Percentiles rank a stretch among this genome's conserved stretches.
Conservation (phyloP, 2,113 vertebrate genomes). For the Labeo rohita region DNA sequence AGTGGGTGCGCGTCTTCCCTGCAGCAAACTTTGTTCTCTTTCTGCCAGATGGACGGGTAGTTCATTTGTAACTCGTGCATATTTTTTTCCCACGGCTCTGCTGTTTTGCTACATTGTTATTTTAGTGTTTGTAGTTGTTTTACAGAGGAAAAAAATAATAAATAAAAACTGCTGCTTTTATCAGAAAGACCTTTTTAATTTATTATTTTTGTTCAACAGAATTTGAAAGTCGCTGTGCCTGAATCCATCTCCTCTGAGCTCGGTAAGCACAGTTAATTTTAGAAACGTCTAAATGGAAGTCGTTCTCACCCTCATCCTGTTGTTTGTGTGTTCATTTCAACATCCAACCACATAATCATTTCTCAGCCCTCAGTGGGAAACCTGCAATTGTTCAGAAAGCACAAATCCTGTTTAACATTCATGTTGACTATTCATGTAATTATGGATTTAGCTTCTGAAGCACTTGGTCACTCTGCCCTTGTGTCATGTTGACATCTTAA, state of each 20-base stretch:
- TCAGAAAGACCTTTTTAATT: constrained; percentile 16
- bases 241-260: constrained; percentile 87
- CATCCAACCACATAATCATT: constrained; percentile 31
- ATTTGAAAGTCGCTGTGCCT: constrained; percentile 91
- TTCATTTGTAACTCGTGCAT: not conserved
- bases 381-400: not conserved
- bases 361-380: constrained; percentile 23
- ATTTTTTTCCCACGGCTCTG: not conserved
- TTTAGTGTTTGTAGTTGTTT: not conserved
- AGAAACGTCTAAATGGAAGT: not conserved
- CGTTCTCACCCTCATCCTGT: not conserved
- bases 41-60: not conserved
- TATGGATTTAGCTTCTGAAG: constrained; percentile 32
- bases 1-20: constrained; percentile 2
- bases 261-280: constrained; percentile 74
- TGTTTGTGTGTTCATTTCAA: constrained; percentile 14
- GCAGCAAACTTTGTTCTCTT: constrained; percentile 32
- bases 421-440: constrained; percentile 15
- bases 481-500: constrained; percentile 27
- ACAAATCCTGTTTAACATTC: constrained; percentile 21
- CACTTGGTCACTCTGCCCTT: constrained; percentile 7
- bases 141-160: not conserved
- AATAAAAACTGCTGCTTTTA: not conserved
- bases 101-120: constrained; percentile 14
- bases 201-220: constrained; percentile 72